phyloP scores from a whole-genome alignment of 1,140 invertebrate genomes.

The Neodiprion fabricii region DNA sequence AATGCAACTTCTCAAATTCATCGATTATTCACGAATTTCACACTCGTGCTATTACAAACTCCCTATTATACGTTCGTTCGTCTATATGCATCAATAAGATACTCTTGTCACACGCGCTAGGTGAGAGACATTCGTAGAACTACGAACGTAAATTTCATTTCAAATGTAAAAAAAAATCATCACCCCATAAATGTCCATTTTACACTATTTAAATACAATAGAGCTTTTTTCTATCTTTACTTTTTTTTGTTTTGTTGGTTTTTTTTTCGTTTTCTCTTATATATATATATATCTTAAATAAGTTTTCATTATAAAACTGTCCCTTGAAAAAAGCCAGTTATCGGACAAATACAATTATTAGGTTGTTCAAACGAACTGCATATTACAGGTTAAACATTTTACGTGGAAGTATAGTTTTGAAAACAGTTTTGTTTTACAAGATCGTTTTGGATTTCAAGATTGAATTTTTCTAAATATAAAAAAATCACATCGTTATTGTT shows the following conservation, averaged over 20 bases:
- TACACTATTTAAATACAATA: slow-evolving; percentile 65
- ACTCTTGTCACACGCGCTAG: slow-evolving; percentile 56
- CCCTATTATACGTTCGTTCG: slow-evolving; percentile 33
- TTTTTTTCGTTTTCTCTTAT: no score
- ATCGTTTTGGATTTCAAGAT: not conserved
- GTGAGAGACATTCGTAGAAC: slow-evolving; percentile 61
- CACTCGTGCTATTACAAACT: slow-evolving; percentile 22
- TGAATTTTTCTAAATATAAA: not conserved
- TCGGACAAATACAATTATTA: slow-evolving; percentile 54
- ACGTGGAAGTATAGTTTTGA: not conserved
- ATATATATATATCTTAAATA: slow-evolving; percentile 57
- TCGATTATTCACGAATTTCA: slow-evolving; percentile 22
- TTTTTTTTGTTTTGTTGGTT: not conserved
- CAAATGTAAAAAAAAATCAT: slow-evolving; percentile 55
- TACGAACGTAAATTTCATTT: slow-evolving; percentile 61
- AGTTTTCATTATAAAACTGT: slow-evolving; percentile 59
- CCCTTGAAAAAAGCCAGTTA: slow-evolving; percentile 56
- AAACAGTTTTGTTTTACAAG: not conserved
- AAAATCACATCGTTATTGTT: not conserved
- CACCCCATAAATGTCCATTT: slow-evolving; percentile 60
- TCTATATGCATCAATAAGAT: slow-evolving; percentile 47
- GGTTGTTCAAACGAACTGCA: slow-evolving; percentile 47
- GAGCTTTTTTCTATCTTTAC: slow-evolving; percentile 44
- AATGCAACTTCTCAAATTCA: not conserved
- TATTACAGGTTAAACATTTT: no score